These are phyloP conservation scores for Patella pellucida DNA, from an alignment of 2,888 invertebrate species.

Conservation along the genomic window DNA sequence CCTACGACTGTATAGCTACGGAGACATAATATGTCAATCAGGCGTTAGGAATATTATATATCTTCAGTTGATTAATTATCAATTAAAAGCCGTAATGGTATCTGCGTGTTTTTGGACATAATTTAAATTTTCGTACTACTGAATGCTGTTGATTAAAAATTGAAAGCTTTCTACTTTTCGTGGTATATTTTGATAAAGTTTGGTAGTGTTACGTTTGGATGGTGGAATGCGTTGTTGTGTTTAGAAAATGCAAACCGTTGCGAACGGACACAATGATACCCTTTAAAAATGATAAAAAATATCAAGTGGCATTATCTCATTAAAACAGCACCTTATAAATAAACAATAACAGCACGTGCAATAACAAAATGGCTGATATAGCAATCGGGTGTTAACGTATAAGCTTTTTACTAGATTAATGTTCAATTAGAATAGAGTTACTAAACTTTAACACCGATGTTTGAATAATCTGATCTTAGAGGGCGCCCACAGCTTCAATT, in stretches of 20 bases:
- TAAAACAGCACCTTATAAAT: neutral
- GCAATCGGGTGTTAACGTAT: neutral
- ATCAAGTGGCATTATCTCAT: neutral
- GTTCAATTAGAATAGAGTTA: conserved; percentile 7
- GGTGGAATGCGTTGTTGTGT: neutral
- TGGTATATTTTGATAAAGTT: too few relatives aligned
- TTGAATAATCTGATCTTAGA: neutral
- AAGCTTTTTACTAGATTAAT: neutral
- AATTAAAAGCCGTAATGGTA: too few relatives aligned
- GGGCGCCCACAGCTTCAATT: neutral
- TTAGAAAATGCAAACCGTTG: neutral
- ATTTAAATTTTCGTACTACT: too few relatives aligned
- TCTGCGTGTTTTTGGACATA: too few relatives aligned
- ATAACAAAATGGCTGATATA: neutral
- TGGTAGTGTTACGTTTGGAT: too few relatives aligned
- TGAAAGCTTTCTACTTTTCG: too few relatives aligned
- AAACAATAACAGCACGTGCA: neutral
- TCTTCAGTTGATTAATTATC: too few relatives aligned
- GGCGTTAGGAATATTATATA: too few relatives aligned
- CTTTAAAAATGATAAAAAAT: neutral
- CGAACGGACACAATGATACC: neutral
- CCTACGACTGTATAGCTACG: too few relatives aligned
- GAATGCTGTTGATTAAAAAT: too few relatives aligned
- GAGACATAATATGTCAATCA: too few relatives aligned
- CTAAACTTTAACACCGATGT: neutral